Base-by-base conservation (phyloP, 2,888 invertebrate genomes). In the Cheilosia vulpina region DNA sequence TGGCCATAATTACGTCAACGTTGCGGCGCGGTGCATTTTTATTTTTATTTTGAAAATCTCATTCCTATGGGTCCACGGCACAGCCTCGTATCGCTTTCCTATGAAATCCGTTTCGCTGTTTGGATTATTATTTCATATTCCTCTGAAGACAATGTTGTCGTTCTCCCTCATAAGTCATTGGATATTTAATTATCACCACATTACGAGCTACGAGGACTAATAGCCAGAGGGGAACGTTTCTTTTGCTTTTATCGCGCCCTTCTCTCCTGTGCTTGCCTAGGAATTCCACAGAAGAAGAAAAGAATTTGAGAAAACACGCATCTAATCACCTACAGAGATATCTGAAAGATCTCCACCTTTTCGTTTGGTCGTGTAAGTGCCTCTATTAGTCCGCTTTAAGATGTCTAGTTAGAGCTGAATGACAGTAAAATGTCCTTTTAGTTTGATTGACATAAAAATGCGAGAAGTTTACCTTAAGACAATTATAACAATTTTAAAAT, bases 381-480 rank as follows among this genome's bases (percentile, higher is more conserved):
- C 38, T 62, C 78, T 68, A 87, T 73, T 82, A 78, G 58, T 63
- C 69, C 47, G 65, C 65, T 57, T 66, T 50, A 79, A 38, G 78
- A 66, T 69, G 58, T 60, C 53, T 71, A 43, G 38, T 72, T 60
- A 11, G 63, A 66, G 65, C 19, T 68, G 78, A 50, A 57, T 82
- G 87, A 69, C 73, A 82, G 69, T 71, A 68, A 76, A 83, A 78
- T 72, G 73, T 78, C 62, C 79, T 62, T 79, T 76, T 52, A 31
- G 60, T 69, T 77, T 87, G 87, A 87, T 91, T 91, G 91, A 91
- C 91, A 88, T 89, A 77, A 91, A 90, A 90, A 91, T 90, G 91
- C 88, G 89, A 88, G 87, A 91, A 91, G 91, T 90, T 91, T 91
- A 90, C 91, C 91, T 90, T 91, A 91, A 89, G 89, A 89, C 89